phyloP scores from a whole-genome alignment of 2,888 invertebrate genomes.

The Drosophila greeni region DNA sequence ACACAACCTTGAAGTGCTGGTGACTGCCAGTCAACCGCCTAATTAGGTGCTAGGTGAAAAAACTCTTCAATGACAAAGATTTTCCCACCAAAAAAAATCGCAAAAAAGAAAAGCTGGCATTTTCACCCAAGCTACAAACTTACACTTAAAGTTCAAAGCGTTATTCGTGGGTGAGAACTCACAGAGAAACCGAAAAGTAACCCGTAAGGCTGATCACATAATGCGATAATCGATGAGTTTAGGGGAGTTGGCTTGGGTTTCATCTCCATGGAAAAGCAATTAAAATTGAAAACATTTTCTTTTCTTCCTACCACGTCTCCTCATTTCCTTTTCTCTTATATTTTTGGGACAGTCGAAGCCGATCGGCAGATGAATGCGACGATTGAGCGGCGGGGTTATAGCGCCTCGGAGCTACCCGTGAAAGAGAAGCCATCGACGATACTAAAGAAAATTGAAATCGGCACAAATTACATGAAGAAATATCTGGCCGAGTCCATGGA shows the following conservation, averaged over 20 bases:
- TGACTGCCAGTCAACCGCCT: background rate
- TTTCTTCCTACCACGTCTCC: background rate
- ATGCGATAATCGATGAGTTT: slow-evolving; percentile 19
- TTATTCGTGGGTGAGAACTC: slow-evolving; percentile 13
- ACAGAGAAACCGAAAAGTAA: slow-evolving; percentile 23
- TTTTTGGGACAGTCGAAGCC: slow-evolving; percentile 74
- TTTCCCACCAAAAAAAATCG: slow-evolving; percentile 11
- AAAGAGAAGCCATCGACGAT: slow-evolving; percentile 78
- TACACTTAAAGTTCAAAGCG: slow-evolving; percentile 9
- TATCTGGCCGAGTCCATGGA: slow-evolving; percentile 77
- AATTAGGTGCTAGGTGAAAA: slow-evolving; percentile 15
- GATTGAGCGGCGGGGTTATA: slow-evolving; percentile 75
- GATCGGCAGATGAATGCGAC: slow-evolving; percentile 76
- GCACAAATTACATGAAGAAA: slow-evolving; percentile 76
- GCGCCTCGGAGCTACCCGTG: slow-evolving; percentile 69
- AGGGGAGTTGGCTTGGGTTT: slow-evolving; percentile 7
- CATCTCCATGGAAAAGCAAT: slow-evolving; percentile 41
- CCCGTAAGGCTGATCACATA: slow-evolving; percentile 14
- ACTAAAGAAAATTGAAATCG: slow-evolving; percentile 78
- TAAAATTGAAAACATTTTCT: slow-evolving; percentile 35
- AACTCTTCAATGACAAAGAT: background rate
- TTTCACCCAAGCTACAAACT: slow-evolving; percentile 11
- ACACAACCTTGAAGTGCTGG: background rate
- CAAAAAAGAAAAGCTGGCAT: slow-evolving; percentile 9
- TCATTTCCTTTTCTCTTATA: slow-evolving; percentile 1